These are phyloP conservation scores for Parochlus steinenii DNA, from an alignment of 2,888 invertebrate genomes.

Conservation along the genomic window DNA sequence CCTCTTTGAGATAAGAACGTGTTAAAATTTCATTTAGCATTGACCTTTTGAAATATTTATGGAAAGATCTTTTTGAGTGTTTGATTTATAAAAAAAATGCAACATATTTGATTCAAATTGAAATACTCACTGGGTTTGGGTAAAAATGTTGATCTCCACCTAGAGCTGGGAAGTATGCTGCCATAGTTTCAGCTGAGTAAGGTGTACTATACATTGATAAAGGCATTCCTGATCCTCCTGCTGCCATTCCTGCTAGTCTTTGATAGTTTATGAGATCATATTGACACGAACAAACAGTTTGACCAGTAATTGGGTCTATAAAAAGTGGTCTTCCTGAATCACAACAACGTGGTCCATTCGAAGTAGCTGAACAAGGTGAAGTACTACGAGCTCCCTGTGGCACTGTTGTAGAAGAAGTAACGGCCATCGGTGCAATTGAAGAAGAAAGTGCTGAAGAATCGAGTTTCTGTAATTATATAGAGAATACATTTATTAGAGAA, in stretches of 20 bases:
- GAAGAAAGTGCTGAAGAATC: conserved; percentile 45
- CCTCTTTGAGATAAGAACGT: too few species aligned
- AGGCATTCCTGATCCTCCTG: conserved; percentile 45
- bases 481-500: too few species aligned
- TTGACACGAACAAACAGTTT: conserved; percentile 80
- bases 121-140: conserved; percentile 59
- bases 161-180: conserved; percentile 69
- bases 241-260: conserved; percentile 43
- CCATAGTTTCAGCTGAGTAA: conserved; percentile 65
- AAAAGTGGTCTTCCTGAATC: conserved; percentile 83
- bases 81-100: too few species aligned
- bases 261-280: conserved; percentile 62
- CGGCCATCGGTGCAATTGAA: conserved; percentile 37
- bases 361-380: conserved; percentile 33
- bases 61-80: too few species aligned
- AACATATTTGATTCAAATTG: too few species aligned
- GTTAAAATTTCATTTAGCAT: too few species aligned
- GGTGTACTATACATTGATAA: conserved; percentile 67
- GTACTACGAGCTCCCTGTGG: conserved; percentile 36
- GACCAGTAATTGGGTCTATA: conserved; percentile 77
- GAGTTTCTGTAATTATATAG: too few species aligned
- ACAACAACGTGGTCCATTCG: conserved; percentile 54
- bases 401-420: conserved; percentile 34
- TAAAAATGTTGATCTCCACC: conserved; percentile 78
- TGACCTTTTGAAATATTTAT: too few species aligned